A percentile compares a stretch with the other conserved stretches of the same genome.
Conservation (phyloP, 2,888 invertebrate genomes). For the Coelinius sp. region DNA sequence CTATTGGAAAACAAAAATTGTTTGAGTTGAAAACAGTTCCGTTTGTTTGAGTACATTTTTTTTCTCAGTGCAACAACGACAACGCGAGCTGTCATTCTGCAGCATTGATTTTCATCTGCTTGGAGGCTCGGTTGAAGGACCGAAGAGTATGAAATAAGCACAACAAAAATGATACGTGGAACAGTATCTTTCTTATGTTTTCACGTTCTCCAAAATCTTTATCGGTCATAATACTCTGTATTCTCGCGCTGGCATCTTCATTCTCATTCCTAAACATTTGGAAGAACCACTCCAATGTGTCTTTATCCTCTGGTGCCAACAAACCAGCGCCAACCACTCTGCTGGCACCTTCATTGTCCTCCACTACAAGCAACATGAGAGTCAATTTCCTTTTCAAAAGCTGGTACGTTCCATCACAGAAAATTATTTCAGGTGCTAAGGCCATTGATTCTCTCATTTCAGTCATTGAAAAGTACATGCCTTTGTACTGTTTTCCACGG, state of each 20-base stretch:
- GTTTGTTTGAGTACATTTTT: too few relatives aligned
- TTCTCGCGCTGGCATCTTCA: slow-evolving; percentile 10
- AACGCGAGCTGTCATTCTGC: too few relatives aligned
- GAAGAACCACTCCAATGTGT: slow-evolving; percentile 39
- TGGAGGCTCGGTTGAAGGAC: too few relatives aligned
- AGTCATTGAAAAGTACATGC: too few relatives aligned
- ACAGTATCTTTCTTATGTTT: too few relatives aligned
- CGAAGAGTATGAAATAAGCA: too few relatives aligned
- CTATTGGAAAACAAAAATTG: too few relatives aligned
- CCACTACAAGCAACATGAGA: slow-evolving; percentile 33
- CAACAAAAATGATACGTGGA: too few relatives aligned
- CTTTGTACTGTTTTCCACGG: neutral
- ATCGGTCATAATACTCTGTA: slow-evolving; percentile 45
- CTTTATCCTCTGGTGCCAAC: slow-evolving; percentile 36
- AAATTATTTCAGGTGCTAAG: slow-evolving; percentile 41
- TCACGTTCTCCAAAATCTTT: slow-evolving; percentile 43
- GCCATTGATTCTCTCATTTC: slow-evolving; percentile 37
- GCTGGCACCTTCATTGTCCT: slow-evolving; percentile 39
- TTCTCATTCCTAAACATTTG: slow-evolving; percentile 35
- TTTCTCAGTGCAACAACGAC: too few relatives aligned
- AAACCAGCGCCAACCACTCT: slow-evolving; percentile 40
- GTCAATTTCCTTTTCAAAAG: slow-evolving; percentile 36
- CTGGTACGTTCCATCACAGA: slow-evolving; percentile 43
- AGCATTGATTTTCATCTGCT: too few relatives aligned
- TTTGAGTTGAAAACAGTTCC: too few relatives aligned